Percentiles rank a stretch among this genome's conserved stretches.
phyloP scores from a whole-genome alignment of 2,888 invertebrate genomes.

The Catocala sponsa region DNA sequence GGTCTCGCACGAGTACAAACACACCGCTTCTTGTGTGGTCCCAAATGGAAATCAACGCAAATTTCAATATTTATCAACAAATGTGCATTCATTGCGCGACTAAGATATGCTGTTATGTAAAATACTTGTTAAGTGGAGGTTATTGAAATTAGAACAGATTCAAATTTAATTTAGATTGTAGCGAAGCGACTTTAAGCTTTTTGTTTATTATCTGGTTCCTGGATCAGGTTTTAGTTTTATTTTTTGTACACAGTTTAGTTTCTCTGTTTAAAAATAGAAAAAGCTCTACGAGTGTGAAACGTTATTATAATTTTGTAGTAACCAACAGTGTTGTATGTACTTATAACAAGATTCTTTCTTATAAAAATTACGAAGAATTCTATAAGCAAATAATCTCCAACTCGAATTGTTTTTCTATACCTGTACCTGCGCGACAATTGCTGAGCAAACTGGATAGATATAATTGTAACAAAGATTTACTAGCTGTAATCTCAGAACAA shows the following conservation, averaged over 20 bases:
- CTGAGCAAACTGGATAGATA: neutral
- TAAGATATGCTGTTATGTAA: conserved; percentile 68
- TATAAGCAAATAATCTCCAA: too few relatives aligned
- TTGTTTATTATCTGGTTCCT: neutral
- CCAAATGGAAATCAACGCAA: conserved; percentile 63
- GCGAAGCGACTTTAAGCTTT: conserved; percentile 10
- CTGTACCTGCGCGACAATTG: too few relatives aligned
- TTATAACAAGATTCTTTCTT: too few relatives aligned
- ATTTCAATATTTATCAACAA: conserved; percentile 81
- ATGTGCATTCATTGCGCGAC: conserved; percentile 65
- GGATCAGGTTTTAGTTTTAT: too few relatives aligned
- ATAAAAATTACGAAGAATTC: too few relatives aligned
- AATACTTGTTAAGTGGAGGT: conserved; percentile 50
- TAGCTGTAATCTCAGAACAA: conserved; percentile 7
- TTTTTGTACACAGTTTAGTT: too few relatives aligned
- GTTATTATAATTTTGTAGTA: too few relatives aligned
- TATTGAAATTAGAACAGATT: conserved; percentile 60
- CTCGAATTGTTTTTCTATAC: too few relatives aligned
- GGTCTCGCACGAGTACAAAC: conserved; percentile 60
- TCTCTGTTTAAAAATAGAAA: too few relatives aligned
- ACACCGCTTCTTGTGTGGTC: conserved; percentile 78
- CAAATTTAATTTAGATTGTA: conserved; percentile 24
- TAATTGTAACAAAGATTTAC: neutral
- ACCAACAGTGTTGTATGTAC: too few relatives aligned
- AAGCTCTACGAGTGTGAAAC: too few relatives aligned